These are phyloP conservation scores for Caretta caretta DNA, from an alignment of 2,113 vertebrate species.

Conservation along the genomic window DNA sequence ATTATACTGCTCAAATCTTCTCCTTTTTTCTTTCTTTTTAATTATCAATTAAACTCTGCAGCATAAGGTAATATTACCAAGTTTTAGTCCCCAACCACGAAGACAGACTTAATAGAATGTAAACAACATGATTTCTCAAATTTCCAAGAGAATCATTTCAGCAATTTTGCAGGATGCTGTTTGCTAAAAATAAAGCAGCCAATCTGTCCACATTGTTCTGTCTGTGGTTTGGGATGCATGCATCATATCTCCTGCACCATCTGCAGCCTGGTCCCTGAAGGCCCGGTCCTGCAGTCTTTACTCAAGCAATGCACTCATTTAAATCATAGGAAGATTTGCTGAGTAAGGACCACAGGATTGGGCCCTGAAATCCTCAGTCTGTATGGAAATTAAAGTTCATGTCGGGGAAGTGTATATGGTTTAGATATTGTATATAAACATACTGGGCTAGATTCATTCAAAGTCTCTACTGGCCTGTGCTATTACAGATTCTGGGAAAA, in stretches of 20 bases:
- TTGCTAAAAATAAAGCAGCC: neutral
- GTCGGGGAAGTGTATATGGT: neutral
- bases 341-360: neutral
- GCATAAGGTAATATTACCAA: neutral
- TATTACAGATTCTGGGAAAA: neutral
- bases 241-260: neutral
- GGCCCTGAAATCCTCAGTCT: neutral
- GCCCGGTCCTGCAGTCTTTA: neutral
- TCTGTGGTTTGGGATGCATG: rapidly evolving
- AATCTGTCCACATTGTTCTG: neutral
- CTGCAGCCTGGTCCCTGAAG: neutral
- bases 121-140: neutral
- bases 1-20: neutral
- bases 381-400: neutral
- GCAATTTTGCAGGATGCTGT: neutral
- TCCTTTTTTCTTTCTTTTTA: neutral
- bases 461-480: neutral
- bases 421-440: neutral
- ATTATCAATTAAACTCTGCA: neutral
- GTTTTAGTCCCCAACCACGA: neutral
- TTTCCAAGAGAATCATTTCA: neutral
- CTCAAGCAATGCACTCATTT: neutral
- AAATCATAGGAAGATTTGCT: neutral
- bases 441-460: neutral
- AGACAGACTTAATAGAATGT: neutral